A percentile compares a stretch with the other conserved stretches of the same genome.
Evolutionary conservation across 2,888 invertebrate genomes (phyloP).

Genomic region (Junonia oenone): DNA sequence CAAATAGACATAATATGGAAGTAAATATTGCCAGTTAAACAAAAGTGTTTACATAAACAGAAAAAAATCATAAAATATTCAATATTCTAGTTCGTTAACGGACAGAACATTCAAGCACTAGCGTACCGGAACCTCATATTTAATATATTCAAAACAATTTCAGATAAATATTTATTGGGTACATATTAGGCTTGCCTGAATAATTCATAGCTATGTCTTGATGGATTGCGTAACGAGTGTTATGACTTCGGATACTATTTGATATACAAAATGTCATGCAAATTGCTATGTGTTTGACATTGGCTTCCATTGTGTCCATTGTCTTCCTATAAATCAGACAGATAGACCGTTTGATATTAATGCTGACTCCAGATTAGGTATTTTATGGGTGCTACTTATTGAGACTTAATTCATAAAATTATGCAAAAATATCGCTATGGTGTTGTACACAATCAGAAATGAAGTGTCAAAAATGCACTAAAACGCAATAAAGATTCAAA

Average conservation of each 20-base stretch:
- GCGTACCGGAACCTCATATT: conserved; percentile 8
- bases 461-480: too few species aligned
- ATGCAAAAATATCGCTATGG: too few species aligned
- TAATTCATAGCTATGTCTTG: conserved; percentile 29
- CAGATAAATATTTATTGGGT: conserved; percentile 20
- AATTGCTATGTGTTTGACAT: conserved; percentile 14
- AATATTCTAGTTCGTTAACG: not conserved
- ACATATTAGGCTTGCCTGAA: conserved; percentile 22
- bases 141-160: conserved; percentile 9
- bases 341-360: conserved; percentile 8
- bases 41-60: too few species aligned
- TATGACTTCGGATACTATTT: conserved; percentile 22
- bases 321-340: conserved; percentile 13
- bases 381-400: not conserved
- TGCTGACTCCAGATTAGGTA: not conserved
- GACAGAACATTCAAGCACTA: not conserved
- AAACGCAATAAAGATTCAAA: too few species aligned
- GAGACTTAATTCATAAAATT: not conserved
- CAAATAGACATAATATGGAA: too few species aligned
- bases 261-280: conserved; percentile 15
- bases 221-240: conserved; percentile 29
- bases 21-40: too few species aligned
- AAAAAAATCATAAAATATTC: not conserved
- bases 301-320: conserved; percentile 17
- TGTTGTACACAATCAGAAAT: too few species aligned